Evolutionary conservation across 2,888 invertebrate species (phyloP).

Genomic region (Epinotia brunnichana): DNA sequence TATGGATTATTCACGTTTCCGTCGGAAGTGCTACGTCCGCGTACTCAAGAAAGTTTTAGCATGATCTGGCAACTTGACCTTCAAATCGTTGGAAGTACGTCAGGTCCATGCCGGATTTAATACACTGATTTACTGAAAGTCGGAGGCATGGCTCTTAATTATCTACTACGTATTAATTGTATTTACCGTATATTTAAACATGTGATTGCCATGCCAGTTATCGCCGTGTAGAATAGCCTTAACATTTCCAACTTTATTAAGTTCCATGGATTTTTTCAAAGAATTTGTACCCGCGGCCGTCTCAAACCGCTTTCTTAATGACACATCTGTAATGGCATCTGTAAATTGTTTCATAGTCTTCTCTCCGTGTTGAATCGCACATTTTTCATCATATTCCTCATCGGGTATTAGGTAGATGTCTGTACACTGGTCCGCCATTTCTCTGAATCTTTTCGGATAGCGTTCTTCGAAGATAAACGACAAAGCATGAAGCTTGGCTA

Average conservation of each 20-base stretch:
- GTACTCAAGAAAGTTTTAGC: too few species aligned
- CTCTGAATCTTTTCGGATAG: conserved; percentile 37
- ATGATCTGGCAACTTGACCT: too few species aligned
- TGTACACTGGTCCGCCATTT: conserved; percentile 26
- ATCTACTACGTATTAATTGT: not conserved
- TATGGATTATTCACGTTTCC: too few species aligned
- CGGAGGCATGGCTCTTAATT: too few species aligned
- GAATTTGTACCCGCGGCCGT: conserved; percentile 30
- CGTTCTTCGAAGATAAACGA: conserved; percentile 40
- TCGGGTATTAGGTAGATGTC: not conserved
- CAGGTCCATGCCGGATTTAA: too few species aligned
- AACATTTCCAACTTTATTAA: conserved; percentile 22
- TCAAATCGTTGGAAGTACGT: too few species aligned
- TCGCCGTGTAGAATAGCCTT: conserved; percentile 37
- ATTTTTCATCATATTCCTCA: conserved; percentile 9
- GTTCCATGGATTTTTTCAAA: conserved; percentile 11
- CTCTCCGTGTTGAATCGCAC: conserved; percentile 13
- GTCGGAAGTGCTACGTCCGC: too few species aligned
- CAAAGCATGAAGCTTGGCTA: conserved; percentile 35
- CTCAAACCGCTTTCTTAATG: conserved; percentile 26
- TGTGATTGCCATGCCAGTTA: conserved; percentile 32
- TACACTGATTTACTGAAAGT: too few species aligned
- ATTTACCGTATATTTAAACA: conserved; percentile 41
- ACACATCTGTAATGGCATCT: conserved; percentile 18
- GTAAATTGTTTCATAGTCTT: conserved; percentile 24